These are phyloP conservation scores for Fragum sueziense DNA, from an alignment of 2,888 invertebrate genomes.

Conservation along the genomic window DNA sequence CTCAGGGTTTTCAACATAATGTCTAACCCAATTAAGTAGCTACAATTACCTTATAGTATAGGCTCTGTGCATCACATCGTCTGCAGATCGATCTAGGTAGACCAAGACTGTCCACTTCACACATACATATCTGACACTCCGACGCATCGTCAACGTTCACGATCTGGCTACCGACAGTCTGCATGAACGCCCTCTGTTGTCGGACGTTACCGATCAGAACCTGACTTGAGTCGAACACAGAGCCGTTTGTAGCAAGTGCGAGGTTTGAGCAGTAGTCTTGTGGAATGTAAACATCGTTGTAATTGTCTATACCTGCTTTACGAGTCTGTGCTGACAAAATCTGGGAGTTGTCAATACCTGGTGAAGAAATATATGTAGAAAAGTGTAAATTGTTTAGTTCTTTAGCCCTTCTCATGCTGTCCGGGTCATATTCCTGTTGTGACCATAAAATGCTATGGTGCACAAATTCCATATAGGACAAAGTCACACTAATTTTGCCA, in stretches of 20 bases:
- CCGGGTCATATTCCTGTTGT: too few relatives aligned
- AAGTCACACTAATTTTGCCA: too few relatives aligned
- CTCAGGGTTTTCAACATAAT: too few relatives aligned
- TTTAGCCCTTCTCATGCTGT: too few relatives aligned
- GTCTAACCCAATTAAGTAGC: too few relatives aligned
- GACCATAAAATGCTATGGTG: too few relatives aligned
- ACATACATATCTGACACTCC: conserved; percentile 83
- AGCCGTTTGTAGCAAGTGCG: conserved; percentile 87
- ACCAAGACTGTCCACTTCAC: conserved; percentile 82
- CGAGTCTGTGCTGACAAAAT: conserved; percentile 23
- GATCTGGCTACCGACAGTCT: conserved; percentile 80
- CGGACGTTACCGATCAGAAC: conserved; percentile 59
- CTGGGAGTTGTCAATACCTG: conserved; percentile 87
- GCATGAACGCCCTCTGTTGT: conserved; percentile 78
- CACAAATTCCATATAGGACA: too few relatives aligned
- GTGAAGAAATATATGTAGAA: too few relatives aligned
- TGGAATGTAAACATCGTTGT: conserved; percentile 69
- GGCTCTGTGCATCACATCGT: conserved; percentile 62
- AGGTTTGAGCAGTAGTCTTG: conserved; percentile 86
- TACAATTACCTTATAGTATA: conserved; percentile 4
- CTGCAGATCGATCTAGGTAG: conserved; percentile 81
- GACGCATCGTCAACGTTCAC: conserved; percentile 77
- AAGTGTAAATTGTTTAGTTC: too few relatives aligned
- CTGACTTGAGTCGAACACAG: conserved; percentile 86
- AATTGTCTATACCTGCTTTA: conserved; percentile 85